Evolutionary conservation across 1,140 invertebrate species (phyloP).

Genomic region (Oppia nitens): DNA sequence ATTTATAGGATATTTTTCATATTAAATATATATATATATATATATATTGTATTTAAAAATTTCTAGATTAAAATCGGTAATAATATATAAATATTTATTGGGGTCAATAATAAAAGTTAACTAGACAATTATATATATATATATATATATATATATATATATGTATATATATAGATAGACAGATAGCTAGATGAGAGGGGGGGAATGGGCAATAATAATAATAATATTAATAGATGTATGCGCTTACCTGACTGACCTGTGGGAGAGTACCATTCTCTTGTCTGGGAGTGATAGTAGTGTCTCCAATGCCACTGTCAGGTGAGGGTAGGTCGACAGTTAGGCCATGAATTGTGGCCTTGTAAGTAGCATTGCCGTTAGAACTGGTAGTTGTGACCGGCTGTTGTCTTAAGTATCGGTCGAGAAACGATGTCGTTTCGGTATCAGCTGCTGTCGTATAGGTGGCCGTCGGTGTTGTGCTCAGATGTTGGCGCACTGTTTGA

Average conservation of each 20-base stretch:
- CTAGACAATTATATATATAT: too few relatives aligned
- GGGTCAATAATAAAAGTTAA: too few relatives aligned
- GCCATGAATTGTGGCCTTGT: slow-evolving; percentile 19
- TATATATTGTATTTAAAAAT: too few relatives aligned
- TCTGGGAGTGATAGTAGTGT: slow-evolving; percentile 70
- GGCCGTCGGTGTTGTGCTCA: slow-evolving; percentile 11
- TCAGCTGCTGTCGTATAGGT: slow-evolving; percentile 26
- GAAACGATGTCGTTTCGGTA: slow-evolving; percentile 29
- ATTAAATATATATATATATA: too few relatives aligned
- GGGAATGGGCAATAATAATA: not conserved
- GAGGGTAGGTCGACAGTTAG: slow-evolving; percentile 77
- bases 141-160: too few relatives aligned
- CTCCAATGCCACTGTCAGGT: slow-evolving; percentile 75
- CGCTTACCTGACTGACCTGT: slow-evolving; percentile 45
- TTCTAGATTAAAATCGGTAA: too few relatives aligned
- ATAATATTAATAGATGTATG: not conserved
- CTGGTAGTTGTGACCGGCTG: slow-evolving; percentile 20
- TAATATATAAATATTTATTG: too few relatives aligned
- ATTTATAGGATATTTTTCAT: too few relatives aligned
- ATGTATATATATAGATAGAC: too few relatives aligned
- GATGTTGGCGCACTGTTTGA: slow-evolving; percentile 18
- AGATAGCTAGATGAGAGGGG: not conserved
- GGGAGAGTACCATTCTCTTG: slow-evolving; percentile 61
- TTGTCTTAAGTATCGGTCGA: slow-evolving; percentile 39
- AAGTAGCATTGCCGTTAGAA: slow-evolving; percentile 14